These are phyloP conservation scores for Palythoa caribaeorum DNA, from an alignment of 92 coral and sea anemone genomes.

Conservation along the genomic window DNA sequence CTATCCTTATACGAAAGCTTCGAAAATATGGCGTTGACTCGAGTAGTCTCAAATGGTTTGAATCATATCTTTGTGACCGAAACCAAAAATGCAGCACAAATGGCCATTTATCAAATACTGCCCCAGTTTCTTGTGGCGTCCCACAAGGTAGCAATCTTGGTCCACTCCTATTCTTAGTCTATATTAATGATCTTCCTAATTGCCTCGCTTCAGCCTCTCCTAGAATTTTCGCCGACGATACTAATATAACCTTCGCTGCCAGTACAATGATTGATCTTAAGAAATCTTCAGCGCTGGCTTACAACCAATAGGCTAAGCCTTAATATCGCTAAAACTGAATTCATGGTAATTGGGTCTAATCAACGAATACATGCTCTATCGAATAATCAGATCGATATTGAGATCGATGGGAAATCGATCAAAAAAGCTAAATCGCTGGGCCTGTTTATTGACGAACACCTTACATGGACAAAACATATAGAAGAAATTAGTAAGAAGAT, in stretches of 20 bases:
- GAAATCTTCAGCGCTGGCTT: background rate
- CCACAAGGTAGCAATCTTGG: background rate
- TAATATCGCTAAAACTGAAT: background rate
- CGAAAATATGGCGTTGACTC: background rate
- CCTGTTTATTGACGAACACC: background rate
- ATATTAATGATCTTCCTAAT: background rate
- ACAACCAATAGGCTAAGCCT: background rate
- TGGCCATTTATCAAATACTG: background rate
- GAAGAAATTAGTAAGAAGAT: background rate
- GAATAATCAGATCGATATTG: background rate
- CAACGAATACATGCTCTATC: background rate
- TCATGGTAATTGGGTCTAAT: background rate
- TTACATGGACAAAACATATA: background rate
- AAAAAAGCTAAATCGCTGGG: constrained; percentile 5
- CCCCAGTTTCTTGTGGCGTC: background rate
- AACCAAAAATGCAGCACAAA: background rate
- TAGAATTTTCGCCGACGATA: background rate
- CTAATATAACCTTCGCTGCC: background rate
- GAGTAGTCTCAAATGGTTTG: background rate
- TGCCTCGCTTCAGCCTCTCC: background rate
- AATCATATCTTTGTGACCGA: background rate
- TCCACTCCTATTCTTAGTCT: background rate
- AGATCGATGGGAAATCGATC: background rate
- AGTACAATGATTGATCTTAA: background rate
- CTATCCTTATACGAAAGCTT: background rate